Conservation (phyloP, 2,888 invertebrate genomes). For the Argynnis bischoffii region DNA sequence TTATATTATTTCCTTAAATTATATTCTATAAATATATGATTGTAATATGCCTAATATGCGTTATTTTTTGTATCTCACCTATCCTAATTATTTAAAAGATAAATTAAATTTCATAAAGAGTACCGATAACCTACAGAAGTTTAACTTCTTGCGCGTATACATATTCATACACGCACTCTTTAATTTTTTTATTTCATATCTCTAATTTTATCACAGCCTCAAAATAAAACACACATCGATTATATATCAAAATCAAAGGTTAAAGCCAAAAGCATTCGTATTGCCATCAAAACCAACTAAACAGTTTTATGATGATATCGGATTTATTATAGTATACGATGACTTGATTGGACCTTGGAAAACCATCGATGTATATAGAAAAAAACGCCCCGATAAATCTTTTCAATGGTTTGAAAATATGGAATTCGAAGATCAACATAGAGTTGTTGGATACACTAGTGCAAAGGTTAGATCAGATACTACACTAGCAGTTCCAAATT, state of each 20-base stretch:
- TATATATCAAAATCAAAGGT: slow-evolving; percentile 44
- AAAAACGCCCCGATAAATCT: slow-evolving; percentile 51
- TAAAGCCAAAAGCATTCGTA: slow-evolving; percentile 52
- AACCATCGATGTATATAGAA: slow-evolving; percentile 41
- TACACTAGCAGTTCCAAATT: neutral
- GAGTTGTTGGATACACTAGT: slow-evolving; percentile 57
- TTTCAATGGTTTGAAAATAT: slow-evolving; percentile 56
- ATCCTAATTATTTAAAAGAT: too few relatives aligned
- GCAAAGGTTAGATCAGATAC: slow-evolving; percentile 48
- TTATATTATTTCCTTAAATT: too few relatives aligned
- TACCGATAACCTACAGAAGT: too few relatives aligned
- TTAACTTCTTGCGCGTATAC: too few relatives aligned
- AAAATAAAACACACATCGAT: slow-evolving; percentile 55
- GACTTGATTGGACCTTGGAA: slow-evolving; percentile 44
- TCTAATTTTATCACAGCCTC: slow-evolving; percentile 46
- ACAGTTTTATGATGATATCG: slow-evolving; percentile 62
- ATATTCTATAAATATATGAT: too few relatives aligned
- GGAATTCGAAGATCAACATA: slow-evolving; percentile 42
- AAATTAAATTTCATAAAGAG: too few relatives aligned
- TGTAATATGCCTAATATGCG: too few relatives aligned
- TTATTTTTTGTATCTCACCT: too few relatives aligned
- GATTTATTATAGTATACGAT: slow-evolving; percentile 53
- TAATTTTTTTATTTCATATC: too few relatives aligned
- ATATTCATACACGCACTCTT: too few relatives aligned
- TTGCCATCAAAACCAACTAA: slow-evolving; percentile 50